A percentile compares a stretch with the other conserved stretches of the same genome.
These are phyloP conservation scores for Mormyrops attenuatus DNA, from an alignment of 2,797 vertebrate genomes.

Conservation along the genomic window DNA sequence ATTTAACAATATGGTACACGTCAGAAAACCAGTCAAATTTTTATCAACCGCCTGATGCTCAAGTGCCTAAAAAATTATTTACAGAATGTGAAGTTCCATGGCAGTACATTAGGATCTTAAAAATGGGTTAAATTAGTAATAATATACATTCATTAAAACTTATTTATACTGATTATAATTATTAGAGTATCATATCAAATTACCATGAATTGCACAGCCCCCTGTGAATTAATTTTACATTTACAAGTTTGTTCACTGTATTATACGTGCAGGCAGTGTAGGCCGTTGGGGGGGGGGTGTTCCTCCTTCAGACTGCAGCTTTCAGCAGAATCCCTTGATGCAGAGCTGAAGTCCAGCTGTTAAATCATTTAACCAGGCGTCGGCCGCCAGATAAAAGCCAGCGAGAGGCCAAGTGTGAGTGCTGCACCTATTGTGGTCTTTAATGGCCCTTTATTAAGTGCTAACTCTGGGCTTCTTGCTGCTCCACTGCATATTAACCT, in stretches of 20 bases:
- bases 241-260: background rate
- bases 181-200: background rate
- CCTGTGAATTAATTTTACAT: conserved; percentile 1
- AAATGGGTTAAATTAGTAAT: background rate
- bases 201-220: background rate
- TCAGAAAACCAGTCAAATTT: background rate
- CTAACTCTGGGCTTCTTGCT: background rate
- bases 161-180: conserved; percentile 2
- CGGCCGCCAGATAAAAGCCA: background rate
- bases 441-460: conserved; percentile 4
- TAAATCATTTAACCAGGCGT: conserved; percentile 5
- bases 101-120: background rate
- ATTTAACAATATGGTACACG: background rate
- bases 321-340: background rate
- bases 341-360: conserved; percentile 10
- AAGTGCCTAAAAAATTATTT: background rate
- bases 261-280: background rate
- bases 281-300: no score
- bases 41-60: background rate
- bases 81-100: background rate
- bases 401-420: background rate
- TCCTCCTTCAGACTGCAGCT: background rate
- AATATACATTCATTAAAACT: background rate
- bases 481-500: background rate
- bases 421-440: background rate